Evolutionary conservation across 2,888 invertebrate genomes (phyloP), one percentile per base, ranked within the genome.

Genomic region (Lacanobia oleracea): DNA sequence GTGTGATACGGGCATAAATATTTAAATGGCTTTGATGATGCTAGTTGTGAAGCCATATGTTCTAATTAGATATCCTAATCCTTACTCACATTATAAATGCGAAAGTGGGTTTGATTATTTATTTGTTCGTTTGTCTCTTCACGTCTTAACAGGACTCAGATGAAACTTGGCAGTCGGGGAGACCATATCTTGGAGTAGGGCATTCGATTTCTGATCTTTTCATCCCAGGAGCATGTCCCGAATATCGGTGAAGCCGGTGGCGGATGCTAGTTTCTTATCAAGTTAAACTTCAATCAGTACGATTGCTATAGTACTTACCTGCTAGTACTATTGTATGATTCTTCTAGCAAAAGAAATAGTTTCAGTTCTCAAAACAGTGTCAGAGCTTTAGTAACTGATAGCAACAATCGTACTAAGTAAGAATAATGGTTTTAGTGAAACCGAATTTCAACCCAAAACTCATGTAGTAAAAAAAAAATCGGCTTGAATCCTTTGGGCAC

Each of bases 361-460:
- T 67, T 76, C 7, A 67, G 40, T 23, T 33, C 40, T 37, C n/a
- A 59, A 53, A 14, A 5, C 59, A 33, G 12, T 57, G 2, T 33
- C 33, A 5, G 33, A 69, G 68, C 23, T 64, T 63, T 21, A 21
- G 21, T 45, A 57, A 23, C 48, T 56, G n/a, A 37, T 27, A 9
- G 23, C 56, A 76, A 72, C 78, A 71, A 61, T 37, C 27, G 27
- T 50, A 64, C 3, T 27, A 33, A 18, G 21, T 21, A 50, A 33
- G 37, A 65, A 70, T 45, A 60, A 64, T 56, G 37, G 27, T 16
- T 16, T 33, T 6, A 43, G 53, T 43, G 37, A 64, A 70, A 60
- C 33, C 16, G 27, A 59, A 40, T 40, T 45, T 51, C 16, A 40
- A 64, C 45, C 48, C 16, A 40, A 51, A 57, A 50, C 43, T n/a